phyloP scores from a whole-genome alignment of 2,888 invertebrate genomes.

The Hypolimnas misippus region DNA sequence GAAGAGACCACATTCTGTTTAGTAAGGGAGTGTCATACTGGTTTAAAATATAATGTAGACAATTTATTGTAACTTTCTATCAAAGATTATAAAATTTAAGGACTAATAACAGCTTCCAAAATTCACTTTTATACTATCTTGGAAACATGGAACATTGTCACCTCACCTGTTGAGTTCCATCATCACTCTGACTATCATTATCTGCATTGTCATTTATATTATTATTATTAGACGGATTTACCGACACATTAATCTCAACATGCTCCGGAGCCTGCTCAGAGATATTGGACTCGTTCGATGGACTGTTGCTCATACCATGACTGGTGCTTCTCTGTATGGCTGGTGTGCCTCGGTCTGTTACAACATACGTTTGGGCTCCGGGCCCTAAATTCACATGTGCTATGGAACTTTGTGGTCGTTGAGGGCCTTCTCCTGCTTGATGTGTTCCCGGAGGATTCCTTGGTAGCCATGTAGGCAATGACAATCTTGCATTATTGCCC shows the following conservation, averaged over 20 bases:
- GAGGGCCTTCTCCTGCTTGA: slow-evolving; percentile 61
- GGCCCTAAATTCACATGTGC: slow-evolving; percentile 69
- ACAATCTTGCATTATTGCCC: slow-evolving; percentile 75
- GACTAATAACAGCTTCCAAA: too few species aligned
- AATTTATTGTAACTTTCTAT: too few species aligned
- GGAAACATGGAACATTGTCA: slow-evolving; percentile 8
- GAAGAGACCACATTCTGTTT: too few species aligned
- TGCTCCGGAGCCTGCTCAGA: slow-evolving; percentile 62
- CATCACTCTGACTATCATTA: slow-evolving; percentile 78
- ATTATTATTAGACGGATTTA: slow-evolving; percentile 76
- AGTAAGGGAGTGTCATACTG: too few species aligned
- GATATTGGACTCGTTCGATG: slow-evolving; percentile 65
- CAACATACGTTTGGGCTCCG: slow-evolving; percentile 62
- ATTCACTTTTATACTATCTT: too few species aligned
- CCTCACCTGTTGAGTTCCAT: slow-evolving; percentile 72
- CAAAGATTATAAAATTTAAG: too few species aligned
- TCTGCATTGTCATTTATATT: slow-evolving; percentile 76
- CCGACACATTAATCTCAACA: slow-evolving; percentile 70
- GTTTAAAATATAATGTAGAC: too few species aligned
- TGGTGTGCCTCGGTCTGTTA: slow-evolving; percentile 63
- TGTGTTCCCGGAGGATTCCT: slow-evolving; percentile 68
- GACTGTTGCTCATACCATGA: slow-evolving; percentile 59
- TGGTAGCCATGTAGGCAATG: slow-evolving; percentile 75
- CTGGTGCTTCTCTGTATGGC: slow-evolving; percentile 56
- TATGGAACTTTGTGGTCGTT: slow-evolving; percentile 74